Base-by-base conservation (phyloP, 2,888 invertebrate species). In the Cataglyphis livida region DNA sequence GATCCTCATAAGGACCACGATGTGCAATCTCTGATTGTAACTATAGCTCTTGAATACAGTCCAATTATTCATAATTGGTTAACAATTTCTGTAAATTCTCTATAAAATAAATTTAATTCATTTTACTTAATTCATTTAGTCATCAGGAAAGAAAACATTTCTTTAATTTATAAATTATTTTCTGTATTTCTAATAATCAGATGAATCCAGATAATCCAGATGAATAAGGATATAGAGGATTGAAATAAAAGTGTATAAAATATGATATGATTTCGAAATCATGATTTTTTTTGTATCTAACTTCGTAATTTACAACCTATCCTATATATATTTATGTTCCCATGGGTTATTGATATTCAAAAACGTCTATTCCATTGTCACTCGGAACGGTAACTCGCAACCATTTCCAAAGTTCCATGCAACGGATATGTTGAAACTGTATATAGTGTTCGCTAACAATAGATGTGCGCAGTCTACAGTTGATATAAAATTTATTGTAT, bases 41-140 rank as follows among this genome's bases (percentile, higher is more conserved):
- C 38, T 44, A 41, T 61, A 1, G 28, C 18, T 41, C 28, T 44
- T 73, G 28, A 18, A 6, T 32, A 32, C 6, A 73, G 21, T 59
- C n/a, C 59, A 73, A 73, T 73, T 73, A 73, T 73, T 73, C 41
- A n/a, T 73, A 61, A 73, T 73, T 59, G 59, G 41, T 32, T 35
- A 35, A 74, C n/a, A 32, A 54, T 54, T 74, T 28, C 35, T n/a
- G 15, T 21, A 62, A 61, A 61, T 35, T 25, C 62, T 10, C 4
- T 44, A 3, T 15, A 6, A 48, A 32, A 15, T 9, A 62, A 44
- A 44, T 62, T 61, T 25, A 25, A 25, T 25, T 25, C 25, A 25
- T 25, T 25, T 25, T 25, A 25, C 1, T 25, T 25, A 25, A 25
- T 25, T 1, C 25, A 25, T 25, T 15, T 3, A 12, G 9, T 48